These are phyloP conservation scores for Aphidius ervi DNA, from an alignment of 1,140 invertebrate species.

Conservation along the genomic window DNA sequence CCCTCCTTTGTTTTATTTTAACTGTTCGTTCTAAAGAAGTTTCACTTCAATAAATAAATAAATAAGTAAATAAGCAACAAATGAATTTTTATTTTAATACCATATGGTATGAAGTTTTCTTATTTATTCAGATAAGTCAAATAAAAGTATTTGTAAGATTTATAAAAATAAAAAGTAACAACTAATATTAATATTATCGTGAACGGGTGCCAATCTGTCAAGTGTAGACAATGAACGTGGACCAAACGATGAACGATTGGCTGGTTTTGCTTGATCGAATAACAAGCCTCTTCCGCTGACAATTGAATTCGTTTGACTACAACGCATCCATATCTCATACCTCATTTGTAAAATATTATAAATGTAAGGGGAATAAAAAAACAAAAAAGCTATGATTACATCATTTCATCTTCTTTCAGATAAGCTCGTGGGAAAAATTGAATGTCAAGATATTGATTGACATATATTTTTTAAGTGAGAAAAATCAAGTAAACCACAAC, in stretches of 20 bases:
- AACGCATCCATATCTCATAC: slow-evolving; percentile 42
- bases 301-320: slow-evolving; percentile 36
- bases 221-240: slow-evolving; percentile 35
- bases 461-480: too few relatives aligned
- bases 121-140: too few relatives aligned
- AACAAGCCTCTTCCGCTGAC: slow-evolving; percentile 49
- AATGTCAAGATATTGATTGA: too few relatives aligned
- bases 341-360: slow-evolving; percentile 10
- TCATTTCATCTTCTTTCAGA: not conserved
- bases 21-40: too few relatives aligned
- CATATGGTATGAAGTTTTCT: too few relatives aligned
- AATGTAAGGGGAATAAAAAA: not conserved
- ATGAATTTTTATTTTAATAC: too few relatives aligned
- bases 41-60: too few relatives aligned
- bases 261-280: slow-evolving; percentile 34
- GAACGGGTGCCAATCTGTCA: not conserved
- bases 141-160: too few relatives aligned
- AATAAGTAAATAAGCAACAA: too few relatives aligned
- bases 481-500: too few relatives aligned
- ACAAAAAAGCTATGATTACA: not conserved
- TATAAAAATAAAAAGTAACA: too few relatives aligned
- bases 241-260: slow-evolving; percentile 39
- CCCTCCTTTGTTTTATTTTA: too few relatives aligned
- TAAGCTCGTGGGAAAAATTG: not conserved
- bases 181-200: not conserved